Evolutionary conservation across 2,888 invertebrate species (phyloP).

Genomic region (Himalopsyche tibetana): DNA sequence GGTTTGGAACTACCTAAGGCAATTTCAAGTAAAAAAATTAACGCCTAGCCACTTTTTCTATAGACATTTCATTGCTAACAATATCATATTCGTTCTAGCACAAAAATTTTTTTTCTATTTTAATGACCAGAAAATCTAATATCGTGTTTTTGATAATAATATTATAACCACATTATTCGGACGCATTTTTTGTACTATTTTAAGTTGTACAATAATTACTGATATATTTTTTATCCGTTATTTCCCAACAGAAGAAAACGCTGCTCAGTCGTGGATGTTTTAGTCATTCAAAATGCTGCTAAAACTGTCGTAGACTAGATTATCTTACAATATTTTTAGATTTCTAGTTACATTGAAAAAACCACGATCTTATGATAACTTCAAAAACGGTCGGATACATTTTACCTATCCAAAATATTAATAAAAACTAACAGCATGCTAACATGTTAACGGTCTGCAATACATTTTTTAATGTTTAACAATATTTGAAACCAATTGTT

Average conservation of each 20-base stretch:
- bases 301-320: neutral
- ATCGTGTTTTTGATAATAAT: neutral
- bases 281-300: neutral
- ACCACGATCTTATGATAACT: neutral
- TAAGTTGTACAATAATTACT: neutral
- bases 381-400: neutral
- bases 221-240: neutral
- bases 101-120: neutral
- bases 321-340: neutral
- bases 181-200: neutral
- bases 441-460: neutral
- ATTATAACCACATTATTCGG: neutral
- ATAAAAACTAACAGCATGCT: neutral
- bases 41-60: too few species aligned
- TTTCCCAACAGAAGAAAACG: slow-evolving; percentile 8
- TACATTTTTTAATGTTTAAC: neutral
- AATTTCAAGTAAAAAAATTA: too few species aligned
- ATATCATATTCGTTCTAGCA: neutral
- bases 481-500: neutral
- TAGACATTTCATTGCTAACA: too few species aligned
- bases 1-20: too few species aligned
- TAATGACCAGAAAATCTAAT: neutral
- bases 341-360: neutral
- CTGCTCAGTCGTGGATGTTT: neutral
- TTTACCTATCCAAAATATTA: neutral